phyloP scores from a whole-genome alignment of 1,140 invertebrate species.

The Wiebesia pumilae region DNA sequence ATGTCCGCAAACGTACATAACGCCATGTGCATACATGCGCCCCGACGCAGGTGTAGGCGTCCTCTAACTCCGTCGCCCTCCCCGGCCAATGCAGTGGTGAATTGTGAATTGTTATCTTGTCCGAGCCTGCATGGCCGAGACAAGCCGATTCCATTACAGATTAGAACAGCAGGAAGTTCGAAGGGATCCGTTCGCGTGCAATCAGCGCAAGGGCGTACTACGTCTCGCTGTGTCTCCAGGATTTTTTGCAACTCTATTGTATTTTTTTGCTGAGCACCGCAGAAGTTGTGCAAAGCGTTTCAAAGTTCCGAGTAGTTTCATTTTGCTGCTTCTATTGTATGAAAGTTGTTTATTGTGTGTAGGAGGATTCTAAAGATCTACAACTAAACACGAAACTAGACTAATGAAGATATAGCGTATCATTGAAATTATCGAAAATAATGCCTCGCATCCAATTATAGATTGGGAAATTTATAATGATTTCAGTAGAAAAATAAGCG shows the following conservation, averaged over 20 bases:
- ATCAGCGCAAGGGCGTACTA: slow-evolving; percentile 42
- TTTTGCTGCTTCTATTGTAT: neutral
- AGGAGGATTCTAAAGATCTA: neutral
- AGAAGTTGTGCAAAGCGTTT: neutral
- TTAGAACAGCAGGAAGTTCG: slow-evolving; percentile 53
- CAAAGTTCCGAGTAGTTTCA: neutral
- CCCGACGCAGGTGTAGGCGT: neutral
- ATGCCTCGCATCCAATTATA: neutral
- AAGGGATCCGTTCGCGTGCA: slow-evolving; percentile 47
- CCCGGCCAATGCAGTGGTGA: no score
- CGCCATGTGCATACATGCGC: neutral
- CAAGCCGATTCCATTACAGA: slow-evolving; percentile 67
- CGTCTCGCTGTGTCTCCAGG: neutral
- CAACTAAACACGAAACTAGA: neutral
- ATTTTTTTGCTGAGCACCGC: neutral
- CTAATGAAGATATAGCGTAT: neutral
- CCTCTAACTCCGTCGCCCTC: neutral
- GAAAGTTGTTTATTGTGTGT: neutral
- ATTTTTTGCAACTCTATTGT: neutral
- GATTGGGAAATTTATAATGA: neutral
- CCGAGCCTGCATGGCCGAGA: slow-evolving; percentile 5
- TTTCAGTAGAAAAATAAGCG: neutral
- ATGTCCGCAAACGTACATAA: neutral
- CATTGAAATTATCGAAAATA: neutral
- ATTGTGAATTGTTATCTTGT: slow-evolving; percentile 53